Evolutionary conservation across 1,140 invertebrate genomes (phyloP).

Genomic region (Drosophila bipectinata): DNA sequence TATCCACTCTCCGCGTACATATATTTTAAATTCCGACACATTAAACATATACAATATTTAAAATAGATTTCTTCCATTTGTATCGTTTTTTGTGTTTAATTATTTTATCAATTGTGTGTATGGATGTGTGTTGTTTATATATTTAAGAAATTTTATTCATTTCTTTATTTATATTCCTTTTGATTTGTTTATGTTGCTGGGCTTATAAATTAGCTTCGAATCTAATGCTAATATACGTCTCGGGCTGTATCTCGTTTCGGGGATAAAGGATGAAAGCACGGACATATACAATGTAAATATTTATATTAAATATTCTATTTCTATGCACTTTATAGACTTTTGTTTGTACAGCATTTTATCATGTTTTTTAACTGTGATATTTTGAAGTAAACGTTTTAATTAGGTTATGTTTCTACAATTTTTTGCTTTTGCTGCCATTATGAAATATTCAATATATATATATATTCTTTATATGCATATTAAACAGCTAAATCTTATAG

Average conservation of each 20-base stretch:
- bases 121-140: conserved; percentile 15
- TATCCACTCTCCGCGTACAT: conserved; percentile 23
- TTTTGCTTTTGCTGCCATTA: conserved; percentile 59
- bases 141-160: conserved; percentile 64
- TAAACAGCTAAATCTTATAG: conserved; percentile 68
- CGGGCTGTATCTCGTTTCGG: conserved; percentile 38
- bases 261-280: conserved; percentile 65
- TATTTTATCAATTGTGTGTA: conserved; percentile 69
- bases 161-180: conserved; percentile 50
- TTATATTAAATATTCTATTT: conserved; percentile 54
- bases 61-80: conserved; percentile 67
- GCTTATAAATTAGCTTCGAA: conserved; percentile 66
- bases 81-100: conserved; percentile 44
- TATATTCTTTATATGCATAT: conserved; percentile 61
- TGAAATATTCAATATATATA: conserved; percentile 51
- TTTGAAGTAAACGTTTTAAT: conserved; percentile 65
- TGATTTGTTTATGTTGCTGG: conserved; percentile 54
- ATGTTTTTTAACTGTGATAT: conserved; percentile 60
- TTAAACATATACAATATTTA: conserved; percentile 80
- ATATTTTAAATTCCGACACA: conserved; percentile 75
- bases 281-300: conserved; percentile 59
- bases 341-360: conserved; percentile 66
- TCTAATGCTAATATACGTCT: conserved; percentile 63
- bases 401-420: conserved; percentile 67
- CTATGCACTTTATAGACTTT: conserved; percentile 72